Evolutionary conservation across 2,888 invertebrate genomes (phyloP), one percentile per base, ranked within the genome.

Genomic region (Xestoiulus laeticollis): DNA sequence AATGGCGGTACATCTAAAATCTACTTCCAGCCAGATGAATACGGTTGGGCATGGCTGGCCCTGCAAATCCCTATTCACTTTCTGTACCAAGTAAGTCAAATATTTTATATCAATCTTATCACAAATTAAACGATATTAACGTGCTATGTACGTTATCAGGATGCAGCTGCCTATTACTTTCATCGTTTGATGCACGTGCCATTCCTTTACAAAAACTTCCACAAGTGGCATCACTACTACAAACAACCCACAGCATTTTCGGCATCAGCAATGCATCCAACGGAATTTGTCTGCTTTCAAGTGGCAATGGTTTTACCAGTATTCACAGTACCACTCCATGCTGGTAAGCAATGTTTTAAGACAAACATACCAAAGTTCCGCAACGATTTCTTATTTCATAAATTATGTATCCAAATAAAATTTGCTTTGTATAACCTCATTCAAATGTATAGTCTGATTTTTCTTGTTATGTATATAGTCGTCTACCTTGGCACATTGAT

Each of bases 211-310:
- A 95, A 94, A 91, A 91, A 94, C 90, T 95, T 95, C 91, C 96
- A 96, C 92, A 95, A 95, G 91, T 92, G 95, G 0, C 95, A 96
- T 90, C 96, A 96, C 92, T 94, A 94, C 90, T 96, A 95, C 92
- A 95, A 95, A 91, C 95, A 95, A 91, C 96, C 96, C 0, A 95
- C 95, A 0, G 95, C 95, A 0, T 95, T 95, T 92, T 95, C 95
- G 0, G 95, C 95, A 0, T 95, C 95, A 0, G 95, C 96, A 85
- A 95, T 88, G 88, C 95, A 96, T 90, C 95, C 96, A 0, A 91
- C 95, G 0, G 95, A 96, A 92, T 93, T 95, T 87, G 90, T 94
- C 90, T 93, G 94, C 90, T 93, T 95, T 16, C 95, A 96, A 91
- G 90, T 94, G 0, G 93, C 93, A 0, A 92, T 94, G 90, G 93